phyloP scores from a whole-genome alignment of 1,140 invertebrate species.

The Trichonephila clavipes region DNA sequence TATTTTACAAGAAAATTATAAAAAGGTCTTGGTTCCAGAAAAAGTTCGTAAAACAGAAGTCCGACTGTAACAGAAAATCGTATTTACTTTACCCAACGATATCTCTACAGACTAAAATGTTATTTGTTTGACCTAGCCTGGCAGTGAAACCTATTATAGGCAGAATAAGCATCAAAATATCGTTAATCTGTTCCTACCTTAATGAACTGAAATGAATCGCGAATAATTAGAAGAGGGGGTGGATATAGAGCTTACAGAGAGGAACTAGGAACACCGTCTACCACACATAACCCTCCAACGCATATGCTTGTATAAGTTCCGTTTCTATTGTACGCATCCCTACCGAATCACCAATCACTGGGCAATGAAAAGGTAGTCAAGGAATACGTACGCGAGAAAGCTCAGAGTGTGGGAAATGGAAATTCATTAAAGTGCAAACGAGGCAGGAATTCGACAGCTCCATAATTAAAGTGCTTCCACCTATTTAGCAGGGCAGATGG shows the following conservation, averaged over 20 bases:
- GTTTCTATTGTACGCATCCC: neutral
- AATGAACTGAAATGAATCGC: neutral
- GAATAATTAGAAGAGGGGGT: neutral
- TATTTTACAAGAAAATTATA: no score
- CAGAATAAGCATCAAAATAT: no score
- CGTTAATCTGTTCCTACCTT: no score
- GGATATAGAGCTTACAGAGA: neutral
- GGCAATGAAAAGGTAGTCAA: neutral
- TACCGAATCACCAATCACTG: neutral
- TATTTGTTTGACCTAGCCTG: no score
- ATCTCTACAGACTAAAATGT: no score
- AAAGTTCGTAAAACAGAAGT: no score
- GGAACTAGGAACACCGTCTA: neutral
- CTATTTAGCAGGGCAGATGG: constrained; percentile 60
- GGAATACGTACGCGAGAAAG: constrained; percentile 48
- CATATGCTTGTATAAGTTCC: neutral
- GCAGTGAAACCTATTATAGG: no score
- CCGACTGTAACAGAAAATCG: no score
- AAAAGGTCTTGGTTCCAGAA: no score
- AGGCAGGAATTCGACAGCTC: constrained; percentile 51
- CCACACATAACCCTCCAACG: neutral
- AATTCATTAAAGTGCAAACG: constrained; percentile 59
- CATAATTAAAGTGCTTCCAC: constrained; percentile 66
- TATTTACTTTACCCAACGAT: no score
- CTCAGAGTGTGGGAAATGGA: constrained; percentile 41